Evolutionary conservation across 2,113 vertebrate species (phyloP), one percentile per base, ranked within the genome.

Genomic region (Caloenas nicobarica): DNA sequence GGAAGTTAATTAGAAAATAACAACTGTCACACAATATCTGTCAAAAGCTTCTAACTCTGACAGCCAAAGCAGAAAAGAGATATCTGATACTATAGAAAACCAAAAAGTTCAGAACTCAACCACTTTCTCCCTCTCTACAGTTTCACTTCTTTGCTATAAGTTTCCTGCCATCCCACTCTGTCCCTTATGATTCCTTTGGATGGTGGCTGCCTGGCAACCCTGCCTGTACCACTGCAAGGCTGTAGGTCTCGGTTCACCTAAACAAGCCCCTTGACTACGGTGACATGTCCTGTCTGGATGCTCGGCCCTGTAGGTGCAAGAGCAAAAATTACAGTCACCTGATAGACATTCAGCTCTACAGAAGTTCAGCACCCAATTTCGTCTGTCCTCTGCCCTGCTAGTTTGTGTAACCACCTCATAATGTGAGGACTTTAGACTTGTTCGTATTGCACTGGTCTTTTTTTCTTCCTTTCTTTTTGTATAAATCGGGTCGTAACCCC

Each of bases 1-100:
- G 33, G 56, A 83, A 29, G 77, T 84, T 42, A 38, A 86, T 84
- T 33, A 74, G 83, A 86, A 92, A 92, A 91, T 54, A 78, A 58
- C 25, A 54, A 34, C 58, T 48, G 34, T 34, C 76, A 72, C 48
- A 69, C 31, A 31, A 6, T 2, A 2, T 29, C 40, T 80, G 50
- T 40, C 50, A 77, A 71, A 93, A 77, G 23, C 48, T 94, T 86
- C 76, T 73, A 77, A 57, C 36, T 66, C 46, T 23, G 15, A n/a
- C 46, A 91, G 23, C 22, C 36, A 46, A 61, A 80, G 13, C 28
- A 42, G 17, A 36, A 3, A 17, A 84, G 65, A 56, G 6, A 7
- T 7, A 80, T 26, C 38, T 33, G 25, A 61, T 36, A 4, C 34
- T 65, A 80, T 50, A 88, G 62, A 48, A 95, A 88, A 56, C 15